Conservation (phyloP, 2,113 vertebrate genomes). For the Saguinus imperator region DNA sequence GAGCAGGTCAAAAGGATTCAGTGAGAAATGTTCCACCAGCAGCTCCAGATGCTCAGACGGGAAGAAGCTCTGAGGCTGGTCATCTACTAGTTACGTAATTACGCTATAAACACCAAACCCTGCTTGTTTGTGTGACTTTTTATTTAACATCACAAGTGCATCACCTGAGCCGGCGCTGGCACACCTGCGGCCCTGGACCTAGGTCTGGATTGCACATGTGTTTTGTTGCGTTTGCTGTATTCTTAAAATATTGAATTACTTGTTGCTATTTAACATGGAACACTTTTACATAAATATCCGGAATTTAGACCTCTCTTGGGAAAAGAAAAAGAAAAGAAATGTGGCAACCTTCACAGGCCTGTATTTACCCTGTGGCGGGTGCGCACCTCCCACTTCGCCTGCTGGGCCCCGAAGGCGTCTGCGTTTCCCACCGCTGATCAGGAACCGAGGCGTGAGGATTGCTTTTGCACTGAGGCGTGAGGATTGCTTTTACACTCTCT, state of each 20-base stretch:
- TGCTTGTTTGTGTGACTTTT: not conserved
- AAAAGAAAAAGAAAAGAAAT: not conserved
- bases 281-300: not conserved
- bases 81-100: not conserved
- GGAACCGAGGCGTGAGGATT: too few species aligned
- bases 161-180: not conserved
- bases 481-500: not conserved
- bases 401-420: accelerated
- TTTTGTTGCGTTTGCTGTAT: not conserved
- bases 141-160: not conserved
- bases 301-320: not conserved
- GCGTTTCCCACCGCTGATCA: accelerated
- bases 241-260: not conserved
- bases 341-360: not conserved
- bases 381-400: too few species aligned
- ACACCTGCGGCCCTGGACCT: accelerated
- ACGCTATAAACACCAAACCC: not conserved
- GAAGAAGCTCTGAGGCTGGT: not conserved
- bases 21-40: not conserved
- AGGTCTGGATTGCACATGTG: accelerated
- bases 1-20: not conserved
- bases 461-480: not conserved
- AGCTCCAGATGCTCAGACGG: not conserved
- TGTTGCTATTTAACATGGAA: not conserved
- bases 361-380: not conserved